Conservation (phyloP, 2,797 vertebrate species). For the Ambastaia sidthimunki region DNA sequence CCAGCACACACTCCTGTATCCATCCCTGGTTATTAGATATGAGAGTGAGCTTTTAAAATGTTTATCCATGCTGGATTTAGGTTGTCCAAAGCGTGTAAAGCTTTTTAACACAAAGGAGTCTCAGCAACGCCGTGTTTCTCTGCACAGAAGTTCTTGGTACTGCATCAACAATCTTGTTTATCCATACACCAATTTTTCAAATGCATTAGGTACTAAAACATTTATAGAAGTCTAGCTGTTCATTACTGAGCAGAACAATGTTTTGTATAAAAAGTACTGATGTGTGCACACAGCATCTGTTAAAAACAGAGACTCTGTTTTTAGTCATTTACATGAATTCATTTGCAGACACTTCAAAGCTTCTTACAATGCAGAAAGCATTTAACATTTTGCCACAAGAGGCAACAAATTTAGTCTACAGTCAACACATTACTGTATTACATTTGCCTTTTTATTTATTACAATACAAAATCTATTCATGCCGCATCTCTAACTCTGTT, state of each 20-base stretch:
- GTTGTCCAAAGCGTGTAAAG: conserved; percentile 19
- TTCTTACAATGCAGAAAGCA: no score
- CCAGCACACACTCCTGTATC: conserved; percentile 3
- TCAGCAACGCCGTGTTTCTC: neutral
- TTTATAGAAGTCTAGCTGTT: neutral
- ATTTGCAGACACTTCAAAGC: no score
- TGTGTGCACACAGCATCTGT: neutral
- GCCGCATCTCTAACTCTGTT: neutral
- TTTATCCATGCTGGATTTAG: conserved; percentile 14
- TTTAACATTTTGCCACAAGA: no score
- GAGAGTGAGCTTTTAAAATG: conserved; percentile 4
- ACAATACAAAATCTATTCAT: neutral
- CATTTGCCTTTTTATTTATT: neutral
- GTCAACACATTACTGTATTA: neutral
- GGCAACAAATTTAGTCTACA: neutral
- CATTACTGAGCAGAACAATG: neutral
- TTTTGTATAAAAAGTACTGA: neutral
- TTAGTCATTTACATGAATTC: no score
- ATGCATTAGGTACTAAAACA: neutral
- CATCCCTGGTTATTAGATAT: conserved; percentile 25
- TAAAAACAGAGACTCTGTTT: no score
- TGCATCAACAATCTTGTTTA: conserved; percentile 2
- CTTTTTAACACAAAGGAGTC: conserved; percentile 36
- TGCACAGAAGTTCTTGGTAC: neutral
- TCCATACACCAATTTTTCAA: neutral